Base-by-base conservation (phyloP, 37 sponge, comb jelly and placozoan genomes). In the Dysidea cf. avara region DNA sequence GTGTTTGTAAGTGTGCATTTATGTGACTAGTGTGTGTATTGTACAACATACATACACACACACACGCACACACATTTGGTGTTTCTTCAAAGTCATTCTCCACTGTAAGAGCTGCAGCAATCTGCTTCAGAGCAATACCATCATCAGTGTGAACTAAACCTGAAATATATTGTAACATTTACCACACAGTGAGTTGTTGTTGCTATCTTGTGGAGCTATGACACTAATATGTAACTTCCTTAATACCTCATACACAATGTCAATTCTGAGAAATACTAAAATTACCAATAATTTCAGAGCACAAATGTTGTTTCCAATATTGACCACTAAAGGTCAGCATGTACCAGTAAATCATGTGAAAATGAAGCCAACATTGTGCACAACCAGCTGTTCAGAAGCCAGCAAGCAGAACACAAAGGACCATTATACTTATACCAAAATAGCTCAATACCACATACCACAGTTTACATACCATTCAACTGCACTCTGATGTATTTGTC, bases 81-180 rank as follows among this genome's bases (percentile, higher is more conserved):
- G 39, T 28, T 24, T 87, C 93, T 39, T 51, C 84, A 13, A 81
- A 5, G 9, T 78, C 61, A 2, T 56, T 28, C 20, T 82, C 75
- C 11, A 69, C 66, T 34, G 82, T 66, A 46, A 96, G 81, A 43
- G 85, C 81, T 43, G 51, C 52, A 21, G 87, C 84, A 35, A 96
- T 92, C 39, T 82, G 84, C 33, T 77, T 54, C 60, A 96, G 81
- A 17, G 96, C 96, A 22, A 81, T 74, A 0, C 79, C 61, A 39
- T 95, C 95, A 76, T 89, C 81, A 26, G 77, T 81, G 47, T 86
- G 90, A 1, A 89, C 61, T 20, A 79, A 29, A 18, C 85, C 85
- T 84, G 24, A 18, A 53, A 21, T 7, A 18, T n/a, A n/a, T n/a
- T n/a, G n/a, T n/a, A n/a, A n/a, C n/a, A n/a, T n/a, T n/a, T n/a